phyloP scores from a whole-genome alignment of 2,113 vertebrate genomes.

The Mesocricetus auratus region DNA sequence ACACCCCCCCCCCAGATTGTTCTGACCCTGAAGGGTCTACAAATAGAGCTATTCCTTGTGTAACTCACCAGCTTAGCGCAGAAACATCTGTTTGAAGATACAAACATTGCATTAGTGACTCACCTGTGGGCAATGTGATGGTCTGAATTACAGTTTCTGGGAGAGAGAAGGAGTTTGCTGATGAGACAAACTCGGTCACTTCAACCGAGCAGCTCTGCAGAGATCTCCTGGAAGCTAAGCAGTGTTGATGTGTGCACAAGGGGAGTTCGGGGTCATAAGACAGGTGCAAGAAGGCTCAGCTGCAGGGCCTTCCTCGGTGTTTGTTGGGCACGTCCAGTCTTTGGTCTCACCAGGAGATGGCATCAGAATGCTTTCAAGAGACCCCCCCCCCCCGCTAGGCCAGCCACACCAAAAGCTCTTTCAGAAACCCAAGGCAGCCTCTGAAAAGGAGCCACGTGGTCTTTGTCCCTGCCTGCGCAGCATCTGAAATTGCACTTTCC shows the following conservation, averaged over 20 bases:
- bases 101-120: constrained; percentile 3
- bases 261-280: not conserved
- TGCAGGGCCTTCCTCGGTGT: accelerated
- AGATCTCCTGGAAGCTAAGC: not conserved
- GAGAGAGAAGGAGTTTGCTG: constrained; percentile 22
- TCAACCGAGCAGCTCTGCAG: not conserved
- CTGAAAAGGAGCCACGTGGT: not conserved
- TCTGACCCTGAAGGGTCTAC: constrained; percentile 14
- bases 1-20: not conserved
- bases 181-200: not conserved
- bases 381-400: no score
- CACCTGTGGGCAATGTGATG: constrained; percentile 19
- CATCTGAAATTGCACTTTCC: not conserved
- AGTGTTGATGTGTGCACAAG: not conserved
- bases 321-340: not conserved
- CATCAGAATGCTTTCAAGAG: constrained; percentile 34
- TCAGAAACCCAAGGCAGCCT: not conserved
- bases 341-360: constrained; percentile 29
- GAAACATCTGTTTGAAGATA: not conserved
- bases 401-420: not conserved
- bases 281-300: not conserved
- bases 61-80: constrained; percentile 4
- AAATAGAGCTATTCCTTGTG: constrained; percentile 37
- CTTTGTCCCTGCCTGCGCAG: not conserved
- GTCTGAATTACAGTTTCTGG: constrained; percentile 6